Percentiles rank a stretch among this genome's conserved stretches.
Conservation (phyloP, 2,888 invertebrate species). For the Malthinus seriepunctatus region DNA sequence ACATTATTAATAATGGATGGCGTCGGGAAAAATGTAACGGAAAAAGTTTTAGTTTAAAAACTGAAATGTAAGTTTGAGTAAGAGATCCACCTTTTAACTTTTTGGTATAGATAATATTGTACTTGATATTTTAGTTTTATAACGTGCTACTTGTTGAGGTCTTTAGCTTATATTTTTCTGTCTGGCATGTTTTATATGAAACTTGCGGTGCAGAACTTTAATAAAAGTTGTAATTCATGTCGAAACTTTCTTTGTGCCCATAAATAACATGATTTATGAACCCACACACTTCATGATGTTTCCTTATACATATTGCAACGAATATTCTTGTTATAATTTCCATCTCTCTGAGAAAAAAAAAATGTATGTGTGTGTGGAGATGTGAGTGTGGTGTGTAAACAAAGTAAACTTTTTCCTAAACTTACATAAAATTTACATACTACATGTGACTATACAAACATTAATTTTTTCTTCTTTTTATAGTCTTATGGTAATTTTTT, state of each 20-base stretch:
- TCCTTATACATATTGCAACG: slow-evolving; percentile 25
- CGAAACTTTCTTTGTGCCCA: slow-evolving; percentile 23
- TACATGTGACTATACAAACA: too few species aligned
- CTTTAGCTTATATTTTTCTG: slow-evolving; percentile 24
- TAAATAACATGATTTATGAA: slow-evolving; percentile 27
- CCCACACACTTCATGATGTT: slow-evolving; percentile 20
- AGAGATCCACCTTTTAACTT: neutral
- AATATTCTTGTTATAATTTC: slow-evolving; percentile 9
- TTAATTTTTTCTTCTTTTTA: too few species aligned
- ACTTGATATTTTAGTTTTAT: slow-evolving; percentile 23
- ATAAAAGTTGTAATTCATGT: slow-evolving; percentile 30
- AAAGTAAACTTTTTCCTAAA: neutral
- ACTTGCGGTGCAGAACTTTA: slow-evolving; percentile 21
- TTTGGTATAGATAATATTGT: slow-evolving; percentile 34
- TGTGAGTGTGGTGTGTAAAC: neutral
- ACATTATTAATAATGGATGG: too few species aligned
- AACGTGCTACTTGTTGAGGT: slow-evolving; percentile 29
- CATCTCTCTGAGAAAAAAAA: slow-evolving; percentile 6
- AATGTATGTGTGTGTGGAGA: too few species aligned
- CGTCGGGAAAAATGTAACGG: too few species aligned
- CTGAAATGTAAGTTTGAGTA: too few species aligned
- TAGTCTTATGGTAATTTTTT: too few species aligned
- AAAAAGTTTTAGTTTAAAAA: too few species aligned
- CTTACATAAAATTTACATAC: neutral
- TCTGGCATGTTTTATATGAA: slow-evolving; percentile 20